Evolutionary conservation across 2,888 invertebrate species (phyloP), one percentile per base, ranked within the genome.

Genomic region (Sminthurides aquaticus): DNA sequence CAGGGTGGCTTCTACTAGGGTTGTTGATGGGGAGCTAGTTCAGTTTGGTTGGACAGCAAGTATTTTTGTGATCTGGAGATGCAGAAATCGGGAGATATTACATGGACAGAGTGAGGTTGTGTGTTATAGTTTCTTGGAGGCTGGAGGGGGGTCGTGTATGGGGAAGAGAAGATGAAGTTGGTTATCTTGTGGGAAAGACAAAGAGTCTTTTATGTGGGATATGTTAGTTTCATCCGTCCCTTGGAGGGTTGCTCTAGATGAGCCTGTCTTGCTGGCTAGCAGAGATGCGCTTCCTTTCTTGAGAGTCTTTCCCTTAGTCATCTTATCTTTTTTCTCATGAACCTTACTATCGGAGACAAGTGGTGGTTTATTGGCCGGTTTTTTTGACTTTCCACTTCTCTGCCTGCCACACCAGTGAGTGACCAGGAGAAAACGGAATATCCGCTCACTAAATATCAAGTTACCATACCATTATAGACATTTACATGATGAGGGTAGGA

Each of bases 141-240:
- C 43, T 34, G 43, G 43, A 15, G 43, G 43, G 43, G 15, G 43
- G 15, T 15, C 43, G 43, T 34, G 43, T 34, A 15, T 20, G 52
- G 8, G 20, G 20, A 20, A 5, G 22, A 52, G 52, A 52, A 15
- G 52, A 52, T 15, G 5, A 52, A 20, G 8, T 20, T 22, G 52
- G 18, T 52, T 52, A 52, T 52, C 52, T 52, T 22, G 18, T 18
- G 52, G 15, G 8, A 20, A 52, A 52, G 52, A 52, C 52, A 52
- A 52, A 52, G 52, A 52, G 11, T 52, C 20, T 22, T 52, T 52
- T 52, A 52, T 52, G 5, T 22, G 5, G 5, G 52, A 52, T 15
- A 8, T 52, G 52, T 52, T 34, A 15, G 43, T 5, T 34, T 34
- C 43, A 34, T 34, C 43, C 43, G 43, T 34, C 43, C 43, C 43